Evolutionary conservation across 2,888 invertebrate species (phyloP), one percentile per base, ranked within the genome.

Genomic region (Synergus japonicus): DNA sequence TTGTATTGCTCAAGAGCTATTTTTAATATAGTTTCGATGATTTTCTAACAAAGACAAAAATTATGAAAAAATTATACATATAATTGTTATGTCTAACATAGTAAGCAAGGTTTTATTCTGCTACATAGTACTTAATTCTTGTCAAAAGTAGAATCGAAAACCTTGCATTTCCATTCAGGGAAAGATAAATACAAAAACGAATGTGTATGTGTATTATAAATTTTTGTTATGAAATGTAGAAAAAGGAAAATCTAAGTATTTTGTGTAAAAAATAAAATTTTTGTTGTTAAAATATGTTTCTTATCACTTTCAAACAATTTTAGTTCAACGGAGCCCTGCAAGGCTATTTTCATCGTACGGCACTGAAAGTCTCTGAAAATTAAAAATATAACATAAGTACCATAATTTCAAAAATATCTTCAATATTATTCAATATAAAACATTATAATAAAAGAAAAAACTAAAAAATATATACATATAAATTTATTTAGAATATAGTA

Each of bases 211-310:
- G 60, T 13, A 22, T 60, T 13, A 22, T 60, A 60, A 10, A 60
- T 60, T 60, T 22, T 60, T 60, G 60, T 60, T 60, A 60, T 60
- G 22, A 60, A 60, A 22, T 60, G 22, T 22, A 60, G 29, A 60
- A 18, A 22, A 22, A 29, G 29, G 60, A 60, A 29, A 18, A 10
- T 60, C 22, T 13, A 60, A 22, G 22, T 60, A 22, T 60, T 60
- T 60, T 60, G 10, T 60, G 18, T 60, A 22, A 29, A 4, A 60
- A 22, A 60, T 60, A 60, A 12, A 22, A 60, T 22, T 22, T 60
- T 60, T 60, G 18, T 60, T 60, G 60, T 9, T n/a, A 18, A 54
- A 54, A 54, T 29, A 18, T 9, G 8, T 7, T 0, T n/a, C 2
- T 54, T 54, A 54, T 54, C n/a, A 54, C 3, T 54, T n/a, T 4